A percentile compares a stretch with the other conserved stretches of the same genome.
Evolutionary conservation across 2,888 invertebrate genomes (phyloP).

Genomic region (Melolontha melolontha): DNA sequence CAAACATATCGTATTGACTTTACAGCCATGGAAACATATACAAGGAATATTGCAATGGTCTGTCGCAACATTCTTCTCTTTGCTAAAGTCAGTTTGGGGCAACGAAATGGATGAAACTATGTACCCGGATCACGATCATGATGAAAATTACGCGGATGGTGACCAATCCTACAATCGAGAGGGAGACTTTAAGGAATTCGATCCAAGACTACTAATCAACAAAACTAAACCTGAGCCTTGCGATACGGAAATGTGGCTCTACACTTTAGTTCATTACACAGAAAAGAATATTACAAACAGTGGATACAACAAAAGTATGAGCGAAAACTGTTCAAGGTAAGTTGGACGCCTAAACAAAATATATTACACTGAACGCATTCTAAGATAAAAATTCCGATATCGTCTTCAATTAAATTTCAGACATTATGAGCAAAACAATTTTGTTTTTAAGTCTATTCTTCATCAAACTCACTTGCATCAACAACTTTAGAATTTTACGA

Average conservation of each 20-base stretch:
- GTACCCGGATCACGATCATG: constrained; percentile 43
- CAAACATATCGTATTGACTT: too few relatives aligned
- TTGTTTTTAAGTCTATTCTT: too few relatives aligned
- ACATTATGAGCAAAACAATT: too few relatives aligned
- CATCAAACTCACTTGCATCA: too few relatives aligned
- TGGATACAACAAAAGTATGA: constrained; percentile 62
- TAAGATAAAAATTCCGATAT: too few relatives aligned
- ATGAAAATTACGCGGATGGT: constrained; percentile 44
- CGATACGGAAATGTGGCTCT: constrained; percentile 74
- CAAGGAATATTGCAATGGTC: constrained; percentile 71
- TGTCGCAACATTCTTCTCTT: constrained; percentile 70
- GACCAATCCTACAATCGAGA: constrained; percentile 33
- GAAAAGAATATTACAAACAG: constrained; percentile 59
- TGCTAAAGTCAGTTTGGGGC: constrained; percentile 70
- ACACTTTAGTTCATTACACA: constrained; percentile 60
- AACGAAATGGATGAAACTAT: constrained; percentile 67
- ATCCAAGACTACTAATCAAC: constrained; percentile 73
- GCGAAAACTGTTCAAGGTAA: constrained; percentile 59
- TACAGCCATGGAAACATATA: constrained; percentile 72
- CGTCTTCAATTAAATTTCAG: too few relatives aligned
- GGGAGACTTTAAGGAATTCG: constrained; percentile 64
- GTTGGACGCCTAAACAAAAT: not conserved
- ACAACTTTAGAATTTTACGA: too few relatives aligned
- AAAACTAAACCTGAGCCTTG: constrained; percentile 88
- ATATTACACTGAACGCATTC: too few relatives aligned